phyloP scores from a whole-genome alignment of 2,113 vertebrate genomes.

The Brachyistius frenatus region DNA sequence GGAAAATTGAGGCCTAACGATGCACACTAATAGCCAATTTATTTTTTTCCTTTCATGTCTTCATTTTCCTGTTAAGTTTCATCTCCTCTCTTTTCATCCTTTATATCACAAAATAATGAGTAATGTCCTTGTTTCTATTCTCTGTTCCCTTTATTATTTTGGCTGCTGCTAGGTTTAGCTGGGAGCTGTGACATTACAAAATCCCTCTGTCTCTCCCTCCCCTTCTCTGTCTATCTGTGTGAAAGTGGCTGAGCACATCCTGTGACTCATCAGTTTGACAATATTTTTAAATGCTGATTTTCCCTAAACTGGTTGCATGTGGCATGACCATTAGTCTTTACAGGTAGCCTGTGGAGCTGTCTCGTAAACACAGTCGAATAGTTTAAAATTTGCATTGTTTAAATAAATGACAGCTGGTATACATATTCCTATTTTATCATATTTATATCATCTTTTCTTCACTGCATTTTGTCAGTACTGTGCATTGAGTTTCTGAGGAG shows the following conservation, averaged over 20 bases:
- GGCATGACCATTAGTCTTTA: not conserved
- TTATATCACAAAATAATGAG: slow-evolving; percentile 33
- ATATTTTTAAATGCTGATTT: slow-evolving; percentile 9
- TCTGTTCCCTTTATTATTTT: slow-evolving; percentile 30
- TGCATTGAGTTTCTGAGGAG: not conserved
- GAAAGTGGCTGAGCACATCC: slow-evolving; percentile 26
- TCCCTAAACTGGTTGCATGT: slow-evolving; percentile 33
- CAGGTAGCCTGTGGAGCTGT: not conserved
- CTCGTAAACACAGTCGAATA: not conserved
- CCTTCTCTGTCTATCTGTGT: not conserved
- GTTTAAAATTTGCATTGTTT: slow-evolving; percentile 1
- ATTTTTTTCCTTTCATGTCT: not conserved
- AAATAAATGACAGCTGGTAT: not conserved
- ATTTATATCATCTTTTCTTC: not conserved
- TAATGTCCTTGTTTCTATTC: slow-evolving; percentile 40
- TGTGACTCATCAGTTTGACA: slow-evolving; percentile 54
- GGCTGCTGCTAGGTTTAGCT: slow-evolving; percentile 31
- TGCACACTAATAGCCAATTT: not conserved
- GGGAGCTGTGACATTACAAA: slow-evolving; percentile 39
- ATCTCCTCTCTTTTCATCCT: slow-evolving; percentile 14
- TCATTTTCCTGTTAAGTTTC: not conserved
- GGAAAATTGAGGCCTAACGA: slow-evolving; percentile 3
- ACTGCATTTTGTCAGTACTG: not conserved
- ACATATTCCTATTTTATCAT: too few relatives aligned
- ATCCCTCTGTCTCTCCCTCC: slow-evolving; percentile 9